phyloP scores from a whole-genome alignment of 2,888 invertebrate genomes.

The Reticulitermes lucifugus region DNA sequence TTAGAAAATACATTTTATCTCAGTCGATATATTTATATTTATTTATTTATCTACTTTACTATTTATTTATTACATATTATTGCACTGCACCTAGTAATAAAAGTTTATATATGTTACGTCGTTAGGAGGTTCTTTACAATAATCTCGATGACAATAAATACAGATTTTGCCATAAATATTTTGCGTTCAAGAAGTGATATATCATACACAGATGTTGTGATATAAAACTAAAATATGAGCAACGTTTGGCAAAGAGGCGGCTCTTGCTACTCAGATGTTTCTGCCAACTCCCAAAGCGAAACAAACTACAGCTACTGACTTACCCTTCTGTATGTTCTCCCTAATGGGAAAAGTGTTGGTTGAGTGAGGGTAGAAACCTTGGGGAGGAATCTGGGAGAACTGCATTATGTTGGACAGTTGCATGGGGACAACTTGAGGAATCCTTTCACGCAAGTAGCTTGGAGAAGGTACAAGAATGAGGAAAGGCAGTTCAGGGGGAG shows the following conservation, averaged over 20 bases:
- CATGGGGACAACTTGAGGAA: not conserved
- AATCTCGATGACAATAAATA: too few species aligned
- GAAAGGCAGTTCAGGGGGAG: not conserved
- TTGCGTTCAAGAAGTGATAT: too few species aligned
- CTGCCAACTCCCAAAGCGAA: not conserved
- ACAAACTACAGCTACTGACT: not conserved
- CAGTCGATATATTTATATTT: not conserved
- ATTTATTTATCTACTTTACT: not conserved
- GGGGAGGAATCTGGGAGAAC: not conserved
- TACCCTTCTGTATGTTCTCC: not conserved
- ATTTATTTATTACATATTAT: not conserved
- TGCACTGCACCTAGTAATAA: too few species aligned
- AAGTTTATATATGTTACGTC: too few species aligned
- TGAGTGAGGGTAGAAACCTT: not conserved
- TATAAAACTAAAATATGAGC: too few species aligned
- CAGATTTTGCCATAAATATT: too few species aligned
- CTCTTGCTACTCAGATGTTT: not conserved
- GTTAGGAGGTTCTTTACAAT: too few species aligned
- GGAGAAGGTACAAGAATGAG: not conserved
- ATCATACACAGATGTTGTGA: too few species aligned
- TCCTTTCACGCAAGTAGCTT: not conserved
- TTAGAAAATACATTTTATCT: not conserved
- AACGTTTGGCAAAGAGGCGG: too few species aligned
- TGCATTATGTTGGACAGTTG: not conserved
- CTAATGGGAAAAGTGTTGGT: not conserved